Base-by-base conservation (phyloP, 1,140 invertebrate species). In the Augochlora pura region DNA sequence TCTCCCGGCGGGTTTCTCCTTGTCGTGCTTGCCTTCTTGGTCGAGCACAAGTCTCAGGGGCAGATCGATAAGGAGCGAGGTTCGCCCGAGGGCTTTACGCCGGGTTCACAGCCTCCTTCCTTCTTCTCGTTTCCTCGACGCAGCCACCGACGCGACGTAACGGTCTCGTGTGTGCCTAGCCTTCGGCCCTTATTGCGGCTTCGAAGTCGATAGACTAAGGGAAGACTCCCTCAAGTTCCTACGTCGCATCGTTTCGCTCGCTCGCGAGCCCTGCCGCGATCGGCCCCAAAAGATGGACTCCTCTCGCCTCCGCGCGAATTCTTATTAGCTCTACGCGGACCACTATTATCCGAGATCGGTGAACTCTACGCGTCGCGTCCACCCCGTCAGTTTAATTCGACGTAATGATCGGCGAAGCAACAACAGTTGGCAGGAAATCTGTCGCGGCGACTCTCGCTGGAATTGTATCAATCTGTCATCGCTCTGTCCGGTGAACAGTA, bases 401-500 rank as follows among this genome's bases (percentile, higher is more conserved):
- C 86, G 78, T 89, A 90, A 91, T 91, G 83, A 91, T 66, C 79
- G 73, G 12, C 60, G 57, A 63, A 42, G 72, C 88, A 82, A 86
- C 84, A 90, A 91, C 92, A 93, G 92, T 92, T 93, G 92, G 92
- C 75, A 91, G 89, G 87, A 92, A 93, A 93, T 93, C 92, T 93
- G 92, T 92, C 89, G 89, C 76, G 77, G 52, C 80, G 73, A 90
- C 90, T 90, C 84, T 88, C 80, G 85, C 88, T 90, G 89, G 91
- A 92, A 93, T 92, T 85, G 88, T 91, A 91, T 93, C 92, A 93
- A 93, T 93, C 92, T 92, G 92, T 93, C 92, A 92, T 92, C 91
- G 87, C 79, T 85, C 73, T 86, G 73, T 68, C 52, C 57, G 27
- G 32, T 62, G 68, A 42, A 42, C 52, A 77, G 72, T 73, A 80